A percentile compares a stretch with the other conserved stretches of the same genome.
Evolutionary conservation across 2,113 vertebrate genomes (phyloP).

Genomic region (Lagenorhynchus albirostris): DNA sequence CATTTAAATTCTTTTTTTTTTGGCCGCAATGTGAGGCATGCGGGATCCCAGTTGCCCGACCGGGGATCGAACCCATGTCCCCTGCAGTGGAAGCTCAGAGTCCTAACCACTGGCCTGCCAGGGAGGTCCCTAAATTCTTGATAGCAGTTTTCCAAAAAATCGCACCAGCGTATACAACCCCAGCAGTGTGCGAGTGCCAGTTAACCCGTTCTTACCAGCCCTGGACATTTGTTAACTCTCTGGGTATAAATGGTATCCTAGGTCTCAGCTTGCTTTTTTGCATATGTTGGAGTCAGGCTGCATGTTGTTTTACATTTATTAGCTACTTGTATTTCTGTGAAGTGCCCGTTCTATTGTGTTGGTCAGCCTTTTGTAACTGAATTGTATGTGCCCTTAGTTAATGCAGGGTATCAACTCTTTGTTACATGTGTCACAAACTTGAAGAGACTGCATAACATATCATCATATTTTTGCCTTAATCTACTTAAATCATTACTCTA

Average conservation of each 20-base stretch:
- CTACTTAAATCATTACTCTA: not conserved
- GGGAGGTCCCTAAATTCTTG: not conserved
- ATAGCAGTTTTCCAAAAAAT: not conserved
- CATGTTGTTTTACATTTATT: not conserved
- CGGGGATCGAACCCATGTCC: not conserved
- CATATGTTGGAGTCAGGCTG: not conserved
- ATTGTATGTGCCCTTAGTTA: not conserved
- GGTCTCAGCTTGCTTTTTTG: not conserved
- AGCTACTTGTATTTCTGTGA: not conserved
- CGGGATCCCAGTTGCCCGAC: not conserved
- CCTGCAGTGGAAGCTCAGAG: not conserved
- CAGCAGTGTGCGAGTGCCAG: too few relatives aligned
- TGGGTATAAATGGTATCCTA: too few relatives aligned
- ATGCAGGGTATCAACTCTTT: not conserved
- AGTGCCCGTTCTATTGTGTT: fast-evolving
- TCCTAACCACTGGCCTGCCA: not conserved
- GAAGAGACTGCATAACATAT: not conserved
- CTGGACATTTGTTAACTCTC: not conserved
- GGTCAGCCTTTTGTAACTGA: not conserved
- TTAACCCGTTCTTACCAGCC: fast-evolving
- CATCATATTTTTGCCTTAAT: not conserved
- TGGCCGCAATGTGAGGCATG: not conserved
- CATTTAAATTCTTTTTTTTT: too few relatives aligned
- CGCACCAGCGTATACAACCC: not conserved
- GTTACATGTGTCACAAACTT: not conserved